A percentile compares a stretch with the other conserved stretches of the same genome.
phyloP scores from a whole-genome alignment of 2,113 vertebrate genomes.

The Malurus elegans region DNA sequence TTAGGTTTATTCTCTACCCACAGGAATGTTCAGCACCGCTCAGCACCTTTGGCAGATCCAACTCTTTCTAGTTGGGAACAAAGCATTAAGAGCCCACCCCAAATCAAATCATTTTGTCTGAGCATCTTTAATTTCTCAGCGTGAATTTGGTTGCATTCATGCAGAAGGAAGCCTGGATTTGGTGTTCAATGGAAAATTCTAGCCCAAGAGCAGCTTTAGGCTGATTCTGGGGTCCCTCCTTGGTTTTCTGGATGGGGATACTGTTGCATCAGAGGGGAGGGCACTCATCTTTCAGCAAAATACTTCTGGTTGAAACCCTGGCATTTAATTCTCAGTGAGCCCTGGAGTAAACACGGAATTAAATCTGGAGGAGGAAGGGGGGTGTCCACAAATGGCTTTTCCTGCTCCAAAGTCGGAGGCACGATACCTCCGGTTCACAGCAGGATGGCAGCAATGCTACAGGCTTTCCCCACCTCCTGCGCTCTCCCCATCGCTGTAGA shows the following conservation, averaged over 20 bases:
- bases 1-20: background rate
- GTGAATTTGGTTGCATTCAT: background rate
- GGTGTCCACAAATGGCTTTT: background rate
- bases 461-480: background rate
- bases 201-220: background rate
- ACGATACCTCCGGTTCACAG: background rate
- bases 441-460: conserved; percentile 21
- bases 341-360: background rate
- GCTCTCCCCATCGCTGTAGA: conserved; percentile 43
- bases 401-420: background rate
- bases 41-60: background rate
- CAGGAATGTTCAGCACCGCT: background rate
- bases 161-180: background rate
- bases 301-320: too few species aligned
- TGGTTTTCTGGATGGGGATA: background rate
- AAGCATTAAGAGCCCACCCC: background rate
- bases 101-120: background rate
- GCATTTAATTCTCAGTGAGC: background rate
- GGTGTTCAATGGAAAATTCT: background rate
- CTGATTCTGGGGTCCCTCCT: background rate
- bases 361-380: background rate
- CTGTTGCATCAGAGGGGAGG: background rate
- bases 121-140: background rate
- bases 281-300: background rate
- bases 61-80: background rate